phyloP scores from a whole-genome alignment of 2,888 invertebrate genomes.

The Phaonia tiefii region DNA sequence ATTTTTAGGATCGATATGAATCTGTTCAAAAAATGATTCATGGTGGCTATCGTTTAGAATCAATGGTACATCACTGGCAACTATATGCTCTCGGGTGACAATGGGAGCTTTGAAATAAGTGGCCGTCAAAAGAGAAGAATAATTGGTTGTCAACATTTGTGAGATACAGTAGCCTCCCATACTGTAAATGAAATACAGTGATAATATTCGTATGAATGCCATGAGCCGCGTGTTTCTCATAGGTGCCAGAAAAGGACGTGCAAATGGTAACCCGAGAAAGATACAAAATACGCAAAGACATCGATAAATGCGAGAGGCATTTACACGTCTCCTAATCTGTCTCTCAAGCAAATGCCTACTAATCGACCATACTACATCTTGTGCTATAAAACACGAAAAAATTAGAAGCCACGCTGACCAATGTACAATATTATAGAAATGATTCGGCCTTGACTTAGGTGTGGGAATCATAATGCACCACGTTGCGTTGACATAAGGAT shows the following conservation, averaged over 20 bases:
- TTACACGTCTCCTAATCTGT: neutral
- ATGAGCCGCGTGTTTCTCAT: neutral
- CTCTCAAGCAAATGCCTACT: neutral
- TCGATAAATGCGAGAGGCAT: neutral
- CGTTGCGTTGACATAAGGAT: no score
- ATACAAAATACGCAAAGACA: constrained; percentile 13
- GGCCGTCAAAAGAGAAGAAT: no score
- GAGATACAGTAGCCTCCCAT: constrained; percentile 26
- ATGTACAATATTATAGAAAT: neutral
- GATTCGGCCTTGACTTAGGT: no score
- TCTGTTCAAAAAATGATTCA: no score
- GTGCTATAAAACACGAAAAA: neutral
- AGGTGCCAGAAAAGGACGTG: neutral
- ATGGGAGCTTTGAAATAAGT: no score
- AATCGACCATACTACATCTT: constrained; percentile 1
- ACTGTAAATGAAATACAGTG: no score
- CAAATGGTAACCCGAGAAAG: constrained; percentile 26
- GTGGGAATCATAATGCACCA: no score
- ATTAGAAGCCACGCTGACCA: constrained; percentile 21
- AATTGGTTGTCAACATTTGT: no score
- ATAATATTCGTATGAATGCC: constrained; percentile 26
- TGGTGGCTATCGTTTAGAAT: no score
- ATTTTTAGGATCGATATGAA: no score
- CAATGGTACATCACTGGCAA: neutral
- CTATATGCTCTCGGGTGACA: no score